Evolutionary conservation across 2,797 vertebrate species (phyloP).

Genomic region (Lithobates sylvaticus): DNA sequence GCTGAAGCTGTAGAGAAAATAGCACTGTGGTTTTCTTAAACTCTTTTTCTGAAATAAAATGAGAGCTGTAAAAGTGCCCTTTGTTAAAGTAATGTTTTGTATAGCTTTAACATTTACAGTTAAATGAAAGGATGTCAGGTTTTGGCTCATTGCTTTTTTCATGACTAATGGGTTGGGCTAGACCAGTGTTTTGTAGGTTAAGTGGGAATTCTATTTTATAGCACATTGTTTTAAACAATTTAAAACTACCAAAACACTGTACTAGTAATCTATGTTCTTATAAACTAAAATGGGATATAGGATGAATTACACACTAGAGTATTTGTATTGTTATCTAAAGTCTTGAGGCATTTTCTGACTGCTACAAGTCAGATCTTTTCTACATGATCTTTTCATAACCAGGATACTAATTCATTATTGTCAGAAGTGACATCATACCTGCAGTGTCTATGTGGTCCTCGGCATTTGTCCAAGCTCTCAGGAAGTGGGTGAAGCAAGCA

Average conservation of each 20-base stretch:
- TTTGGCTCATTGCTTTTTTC: background rate
- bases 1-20: background rate
- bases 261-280: background rate
- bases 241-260: background rate
- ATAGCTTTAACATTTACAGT: background rate
- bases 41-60: background rate
- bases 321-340: too few species aligned
- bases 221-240: background rate
- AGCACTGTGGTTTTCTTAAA: background rate
- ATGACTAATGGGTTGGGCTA: background rate
- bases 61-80: background rate
- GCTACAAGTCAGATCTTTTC: too few species aligned
- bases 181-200: background rate
- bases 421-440: too few species aligned
- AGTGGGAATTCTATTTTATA: background rate
- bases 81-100: background rate
- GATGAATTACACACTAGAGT: too few species aligned
- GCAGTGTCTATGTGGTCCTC: background rate
- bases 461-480: background rate
- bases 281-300: background rate
- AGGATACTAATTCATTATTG: too few species aligned
- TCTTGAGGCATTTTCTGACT: too few species aligned
- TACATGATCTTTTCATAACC: too few species aligned
- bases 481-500: background rate
- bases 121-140: background rate